phyloP scores from a whole-genome alignment of 2,888 invertebrate genomes.

The Acleris cristana region DNA sequence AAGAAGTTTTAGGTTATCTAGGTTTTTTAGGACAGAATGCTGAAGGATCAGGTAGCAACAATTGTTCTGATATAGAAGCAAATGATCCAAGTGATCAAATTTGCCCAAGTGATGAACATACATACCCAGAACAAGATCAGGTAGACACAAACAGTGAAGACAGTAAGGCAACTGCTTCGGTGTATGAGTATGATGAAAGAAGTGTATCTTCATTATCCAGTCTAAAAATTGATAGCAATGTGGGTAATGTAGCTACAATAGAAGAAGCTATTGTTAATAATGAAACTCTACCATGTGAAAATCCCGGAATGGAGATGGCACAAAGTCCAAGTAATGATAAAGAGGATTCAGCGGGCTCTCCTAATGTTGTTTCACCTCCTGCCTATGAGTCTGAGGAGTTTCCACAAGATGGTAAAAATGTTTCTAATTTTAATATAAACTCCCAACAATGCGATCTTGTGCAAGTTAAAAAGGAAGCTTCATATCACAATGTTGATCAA shows the following conservation, averaged over 20 bases:
- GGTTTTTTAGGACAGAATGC: conserved; percentile 53
- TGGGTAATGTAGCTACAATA: conserved; percentile 52
- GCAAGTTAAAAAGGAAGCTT: conserved; percentile 45
- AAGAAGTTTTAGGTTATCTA: conserved; percentile 57
- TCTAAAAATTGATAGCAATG: conserved; percentile 70
- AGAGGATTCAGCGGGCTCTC: conserved; percentile 43
- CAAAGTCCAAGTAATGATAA: conserved; percentile 46
- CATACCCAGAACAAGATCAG: conserved; percentile 64
- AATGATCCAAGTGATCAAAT: conserved; percentile 63
- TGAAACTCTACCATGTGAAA: conserved; percentile 44
- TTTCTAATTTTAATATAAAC: conserved; percentile 42
- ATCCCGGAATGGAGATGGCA: conserved; percentile 42
- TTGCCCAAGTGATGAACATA: conserved; percentile 60
- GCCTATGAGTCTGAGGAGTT: conserved; percentile 55
- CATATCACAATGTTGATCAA: conserved; percentile 57
- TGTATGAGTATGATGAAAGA: conserved; percentile 75
- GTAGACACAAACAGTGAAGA: conserved; percentile 73
- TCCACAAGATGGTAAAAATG: conserved; percentile 46
- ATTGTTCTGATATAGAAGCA: conserved; percentile 63
- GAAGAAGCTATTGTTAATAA: conserved; percentile 52
- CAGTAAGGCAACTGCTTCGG: conserved; percentile 67
- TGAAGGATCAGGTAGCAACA: conserved; percentile 51
- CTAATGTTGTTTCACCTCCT: conserved; percentile 50
- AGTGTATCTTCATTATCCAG: conserved; percentile 70
- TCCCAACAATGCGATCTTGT: conserved; percentile 41